Percentiles rank a stretch among this genome's conserved stretches.
These are phyloP conservation scores for Uloborus diversus DNA, from an alignment of 1,140 invertebrate genomes.

Conservation along the genomic window DNA sequence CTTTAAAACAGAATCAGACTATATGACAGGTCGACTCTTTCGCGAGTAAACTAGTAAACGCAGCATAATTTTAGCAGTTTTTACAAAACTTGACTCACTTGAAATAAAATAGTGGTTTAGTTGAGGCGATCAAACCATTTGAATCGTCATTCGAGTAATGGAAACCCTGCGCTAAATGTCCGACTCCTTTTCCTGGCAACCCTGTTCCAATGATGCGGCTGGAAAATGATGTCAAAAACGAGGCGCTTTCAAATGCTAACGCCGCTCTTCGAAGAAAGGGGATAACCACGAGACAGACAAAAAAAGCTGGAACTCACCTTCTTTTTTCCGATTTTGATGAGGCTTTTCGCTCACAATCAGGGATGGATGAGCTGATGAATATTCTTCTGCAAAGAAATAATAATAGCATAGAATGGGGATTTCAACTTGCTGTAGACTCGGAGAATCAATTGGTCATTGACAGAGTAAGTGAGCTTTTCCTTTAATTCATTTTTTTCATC, in stretches of 20 bases:
- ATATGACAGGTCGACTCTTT: too few species aligned
- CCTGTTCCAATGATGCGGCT: constrained; percentile 8
- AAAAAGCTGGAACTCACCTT: neutral
- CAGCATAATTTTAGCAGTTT: too few species aligned
- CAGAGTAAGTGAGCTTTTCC: constrained; percentile 2
- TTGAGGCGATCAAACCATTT: too few species aligned
- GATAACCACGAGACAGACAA: neutral
- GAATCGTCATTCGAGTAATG: too few species aligned
- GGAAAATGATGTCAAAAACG: constrained; percentile 20
- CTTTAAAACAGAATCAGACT: too few species aligned
- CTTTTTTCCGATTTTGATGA: neutral
- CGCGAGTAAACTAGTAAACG: too few species aligned
- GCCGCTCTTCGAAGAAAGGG: neutral
- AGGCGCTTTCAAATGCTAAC: constrained; percentile 27
- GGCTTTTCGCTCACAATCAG: neutral
- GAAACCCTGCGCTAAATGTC: too few species aligned
- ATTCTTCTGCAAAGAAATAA: constrained; percentile 34
- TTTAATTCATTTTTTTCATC: neutral
- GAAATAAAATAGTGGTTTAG: too few species aligned
- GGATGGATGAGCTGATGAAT: constrained; percentile 29
- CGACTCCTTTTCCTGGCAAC: too few species aligned
- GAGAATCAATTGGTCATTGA: constrained; percentile 33
- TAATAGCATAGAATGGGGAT: constrained; percentile 21
- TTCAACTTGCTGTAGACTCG: neutral
- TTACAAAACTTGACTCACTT: too few species aligned